Evolutionary conservation across 2,113 vertebrate genomes (phyloP).

Genomic region (Lanius collurio): DNA sequence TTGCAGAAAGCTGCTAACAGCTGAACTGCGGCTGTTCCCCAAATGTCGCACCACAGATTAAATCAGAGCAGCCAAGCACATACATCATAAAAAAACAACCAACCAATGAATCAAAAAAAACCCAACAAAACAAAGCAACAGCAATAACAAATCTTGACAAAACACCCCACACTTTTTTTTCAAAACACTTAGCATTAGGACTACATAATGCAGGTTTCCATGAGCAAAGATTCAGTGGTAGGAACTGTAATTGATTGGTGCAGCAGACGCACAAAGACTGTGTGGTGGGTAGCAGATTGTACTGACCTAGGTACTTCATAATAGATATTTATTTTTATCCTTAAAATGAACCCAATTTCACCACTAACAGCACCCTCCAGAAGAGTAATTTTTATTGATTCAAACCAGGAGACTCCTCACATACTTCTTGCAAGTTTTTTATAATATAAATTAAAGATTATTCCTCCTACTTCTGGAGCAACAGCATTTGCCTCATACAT

Average conservation of each 20-base stretch:
- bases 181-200: not conserved
- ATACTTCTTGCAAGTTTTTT: not conserved
- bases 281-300: not conserved
- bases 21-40: not conserved
- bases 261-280: not conserved
- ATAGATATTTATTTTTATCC: not conserved
- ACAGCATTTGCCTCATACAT: not conserved
- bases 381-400: not conserved
- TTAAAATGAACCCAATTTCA: not conserved
- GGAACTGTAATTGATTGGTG: not conserved
- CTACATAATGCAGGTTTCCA: not conserved
- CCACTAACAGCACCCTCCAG: not conserved
- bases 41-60: not conserved
- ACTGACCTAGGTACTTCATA: not conserved
- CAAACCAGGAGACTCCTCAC: not conserved
- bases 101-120: not conserved
- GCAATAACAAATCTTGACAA: not conserved
- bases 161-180: not conserved
- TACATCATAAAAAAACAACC: not conserved
- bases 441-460: not conserved
- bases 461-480: not conserved
- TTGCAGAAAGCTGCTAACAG: not conserved
- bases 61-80: not conserved
- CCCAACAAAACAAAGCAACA: not conserved
- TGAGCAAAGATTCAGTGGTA: not conserved